Percentiles rank a stretch among this genome's conserved stretches.
These are phyloP conservation scores for Penaeus vannamei DNA, from an alignment of 1,140 invertebrate genomes.

Conservation along the genomic window DNA sequence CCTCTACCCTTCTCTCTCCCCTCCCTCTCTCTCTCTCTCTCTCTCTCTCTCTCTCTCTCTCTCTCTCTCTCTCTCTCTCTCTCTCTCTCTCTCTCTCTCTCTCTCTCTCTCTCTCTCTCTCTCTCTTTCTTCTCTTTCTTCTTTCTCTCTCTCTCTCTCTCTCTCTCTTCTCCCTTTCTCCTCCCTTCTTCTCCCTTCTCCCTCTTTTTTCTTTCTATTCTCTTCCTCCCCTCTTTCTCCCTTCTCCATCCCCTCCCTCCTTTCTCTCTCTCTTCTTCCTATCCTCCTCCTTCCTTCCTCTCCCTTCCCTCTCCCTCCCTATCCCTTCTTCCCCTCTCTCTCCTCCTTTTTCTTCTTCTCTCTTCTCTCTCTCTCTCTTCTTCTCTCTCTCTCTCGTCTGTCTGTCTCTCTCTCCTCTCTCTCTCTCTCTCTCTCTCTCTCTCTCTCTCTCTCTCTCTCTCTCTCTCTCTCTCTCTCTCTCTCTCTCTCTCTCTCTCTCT, in stretches of 20 bases:
- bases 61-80: neutral
- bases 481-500: neutral
- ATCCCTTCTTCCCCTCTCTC: neutral
- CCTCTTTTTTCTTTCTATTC: neutral
- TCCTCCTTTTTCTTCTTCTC: neutral
- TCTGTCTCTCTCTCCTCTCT: too few relatives aligned
- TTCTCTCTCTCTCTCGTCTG: neutral
- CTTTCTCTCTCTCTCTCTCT: too few relatives aligned
- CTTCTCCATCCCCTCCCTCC: neutral
- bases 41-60: too few relatives aligned
- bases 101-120: too few relatives aligned
- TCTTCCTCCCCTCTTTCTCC: neutral
- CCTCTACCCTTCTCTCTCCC: neutral
- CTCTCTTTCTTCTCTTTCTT: too few relatives aligned
- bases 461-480: too few relatives aligned
- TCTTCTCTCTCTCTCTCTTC: neutral
- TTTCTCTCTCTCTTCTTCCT: neutral
- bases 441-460: too few relatives aligned
- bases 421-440: too few relatives aligned
- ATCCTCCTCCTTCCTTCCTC: neutral
- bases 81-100: neutral
- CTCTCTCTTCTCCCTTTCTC: neutral
- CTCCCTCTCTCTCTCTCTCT: too few relatives aligned
- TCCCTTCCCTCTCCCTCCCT: neutral
- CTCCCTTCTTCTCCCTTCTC: neutral